These are phyloP conservation scores for Eospalax fontanierii DNA, from an alignment of 2,797 vertebrate genomes.

Conservation along the genomic window DNA sequence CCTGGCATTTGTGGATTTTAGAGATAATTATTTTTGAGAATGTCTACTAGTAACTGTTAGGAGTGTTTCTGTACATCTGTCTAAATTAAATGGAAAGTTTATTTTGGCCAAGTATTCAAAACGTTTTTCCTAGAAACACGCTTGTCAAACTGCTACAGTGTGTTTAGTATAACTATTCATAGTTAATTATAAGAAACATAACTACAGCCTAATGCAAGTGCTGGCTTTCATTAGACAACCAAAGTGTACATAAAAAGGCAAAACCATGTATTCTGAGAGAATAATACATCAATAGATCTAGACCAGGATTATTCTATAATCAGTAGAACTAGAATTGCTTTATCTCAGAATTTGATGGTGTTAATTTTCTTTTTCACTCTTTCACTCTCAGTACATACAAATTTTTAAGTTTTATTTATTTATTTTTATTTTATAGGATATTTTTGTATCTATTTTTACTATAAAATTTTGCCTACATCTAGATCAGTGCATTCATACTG, in stretches of 20 bases:
- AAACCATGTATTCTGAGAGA: not conserved
- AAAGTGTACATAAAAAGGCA: not conserved
- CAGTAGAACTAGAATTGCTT: not conserved
- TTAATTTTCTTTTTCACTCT: not conserved
- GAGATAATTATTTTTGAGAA: not conserved
- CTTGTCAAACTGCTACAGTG: not conserved
- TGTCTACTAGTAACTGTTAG: not conserved
- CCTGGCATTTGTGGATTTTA: not conserved
- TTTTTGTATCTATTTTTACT: no score
- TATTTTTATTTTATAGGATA: no score
- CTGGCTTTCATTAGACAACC: not conserved
- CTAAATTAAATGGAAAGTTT: not conserved
- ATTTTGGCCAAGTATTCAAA: not conserved
- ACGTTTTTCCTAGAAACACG: not conserved
- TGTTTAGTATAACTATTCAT: not conserved
- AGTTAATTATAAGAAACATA: not conserved
- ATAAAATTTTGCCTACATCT: no score
- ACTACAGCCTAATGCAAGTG: not conserved
- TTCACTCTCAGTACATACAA: not conserved
- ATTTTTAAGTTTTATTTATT: no score
- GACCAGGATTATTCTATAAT: not conserved
- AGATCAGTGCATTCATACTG: no score
- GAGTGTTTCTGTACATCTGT: not conserved
- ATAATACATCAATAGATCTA: not conserved
- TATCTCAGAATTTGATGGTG: not conserved